A percentile compares a stretch with the other conserved stretches of the same genome.
Evolutionary conservation across 1,140 invertebrate genomes (phyloP).

Genomic region (Drosophila punjabiensis): DNA sequence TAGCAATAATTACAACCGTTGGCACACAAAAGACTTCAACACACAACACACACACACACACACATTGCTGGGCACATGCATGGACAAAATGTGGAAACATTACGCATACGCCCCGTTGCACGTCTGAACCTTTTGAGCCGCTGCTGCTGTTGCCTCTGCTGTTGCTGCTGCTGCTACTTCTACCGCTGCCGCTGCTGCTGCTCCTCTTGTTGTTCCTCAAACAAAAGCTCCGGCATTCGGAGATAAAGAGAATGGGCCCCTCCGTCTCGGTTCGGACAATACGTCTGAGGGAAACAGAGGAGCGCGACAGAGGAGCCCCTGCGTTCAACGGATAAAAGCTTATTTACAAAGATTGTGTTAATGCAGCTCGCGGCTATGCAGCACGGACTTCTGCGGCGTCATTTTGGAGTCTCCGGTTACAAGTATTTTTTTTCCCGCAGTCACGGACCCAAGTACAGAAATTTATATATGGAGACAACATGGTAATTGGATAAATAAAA

Average conservation of each 20-base stretch:
- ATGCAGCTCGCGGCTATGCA: conserved; percentile 78
- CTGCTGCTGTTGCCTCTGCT: conserved; percentile 32
- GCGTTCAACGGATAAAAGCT: conserved; percentile 68
- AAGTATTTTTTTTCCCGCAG: conserved; percentile 43
- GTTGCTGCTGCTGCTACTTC: conserved; percentile 17
- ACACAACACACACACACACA: conserved; percentile 42
- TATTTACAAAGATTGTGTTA: conserved; percentile 80
- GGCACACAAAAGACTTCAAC: conserved; percentile 65
- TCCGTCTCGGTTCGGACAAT: conserved; percentile 64
- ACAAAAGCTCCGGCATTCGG: conserved; percentile 61
- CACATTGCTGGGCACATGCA: conserved; percentile 33
- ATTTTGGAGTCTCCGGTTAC: conserved; percentile 40
- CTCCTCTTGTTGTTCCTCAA: conserved; percentile 51
- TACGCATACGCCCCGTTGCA: conserved; percentile 73
- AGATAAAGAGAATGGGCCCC: conserved; percentile 51
- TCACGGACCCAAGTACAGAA: conserved; percentile 1
- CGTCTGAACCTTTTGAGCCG: conserved; percentile 59
- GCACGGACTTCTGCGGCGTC: conserved; percentile 70
- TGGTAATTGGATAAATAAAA: conserved; percentile 13
- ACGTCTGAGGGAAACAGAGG: conserved; percentile 31
- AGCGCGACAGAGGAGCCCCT: conserved; percentile 22
- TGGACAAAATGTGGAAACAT: conserved; percentile 57
- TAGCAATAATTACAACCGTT: conserved; percentile 78
- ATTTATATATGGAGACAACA: conserved; percentile 17
- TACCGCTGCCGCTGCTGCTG: conserved; percentile 10